phyloP scores from a whole-genome alignment of 2,797 vertebrate genomes.

The Chanos chanos region DNA sequence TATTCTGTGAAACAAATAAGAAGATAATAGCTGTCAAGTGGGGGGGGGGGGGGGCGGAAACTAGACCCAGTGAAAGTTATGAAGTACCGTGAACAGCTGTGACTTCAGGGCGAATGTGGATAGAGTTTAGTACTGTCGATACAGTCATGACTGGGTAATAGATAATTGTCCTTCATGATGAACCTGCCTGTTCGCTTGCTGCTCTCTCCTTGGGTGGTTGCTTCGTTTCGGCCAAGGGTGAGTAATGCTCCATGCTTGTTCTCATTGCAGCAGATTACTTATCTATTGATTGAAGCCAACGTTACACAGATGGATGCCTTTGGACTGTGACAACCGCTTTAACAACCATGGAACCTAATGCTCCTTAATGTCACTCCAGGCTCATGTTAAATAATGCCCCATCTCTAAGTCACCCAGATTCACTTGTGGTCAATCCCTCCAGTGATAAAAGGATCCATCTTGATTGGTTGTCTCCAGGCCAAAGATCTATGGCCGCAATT shows the following conservation, averaged over 20 bases:
- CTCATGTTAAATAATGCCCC: slow-evolving; percentile 73
- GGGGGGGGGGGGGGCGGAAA: no score
- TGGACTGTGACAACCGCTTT: slow-evolving; percentile 69
- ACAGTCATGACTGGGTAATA: slow-evolving; percentile 50
- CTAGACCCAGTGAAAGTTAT: slow-evolving; percentile 20
- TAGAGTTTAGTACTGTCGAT: slow-evolving; percentile 53
- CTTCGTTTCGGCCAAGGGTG: slow-evolving; percentile 57
- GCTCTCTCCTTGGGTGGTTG: slow-evolving; percentile 45
- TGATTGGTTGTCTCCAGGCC: slow-evolving; percentile 67
- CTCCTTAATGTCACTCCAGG: slow-evolving; percentile 67
- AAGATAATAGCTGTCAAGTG: slow-evolving; percentile 43
- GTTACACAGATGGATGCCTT: slow-evolving; percentile 72
- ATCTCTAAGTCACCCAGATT: slow-evolving; percentile 64
- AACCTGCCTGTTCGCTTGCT: slow-evolving; percentile 35
- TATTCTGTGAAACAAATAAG: not conserved
- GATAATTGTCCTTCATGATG: slow-evolving; percentile 58
- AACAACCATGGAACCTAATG: slow-evolving; percentile 69
- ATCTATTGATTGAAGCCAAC: slow-evolving; percentile 75
- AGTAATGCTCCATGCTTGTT: slow-evolving; percentile 66
- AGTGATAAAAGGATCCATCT: slow-evolving; percentile 63
- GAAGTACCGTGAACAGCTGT: slow-evolving; percentile 10
- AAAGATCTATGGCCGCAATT: slow-evolving; percentile 73
- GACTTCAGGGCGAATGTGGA: slow-evolving; percentile 53
- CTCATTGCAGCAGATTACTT: slow-evolving; percentile 74
- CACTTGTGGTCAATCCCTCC: slow-evolving; percentile 55